Percentiles rank a stretch among this genome's conserved stretches.
Conservation (phyloP, 2,113 vertebrate genomes). For the Vanacampus margaritifer region DNA sequence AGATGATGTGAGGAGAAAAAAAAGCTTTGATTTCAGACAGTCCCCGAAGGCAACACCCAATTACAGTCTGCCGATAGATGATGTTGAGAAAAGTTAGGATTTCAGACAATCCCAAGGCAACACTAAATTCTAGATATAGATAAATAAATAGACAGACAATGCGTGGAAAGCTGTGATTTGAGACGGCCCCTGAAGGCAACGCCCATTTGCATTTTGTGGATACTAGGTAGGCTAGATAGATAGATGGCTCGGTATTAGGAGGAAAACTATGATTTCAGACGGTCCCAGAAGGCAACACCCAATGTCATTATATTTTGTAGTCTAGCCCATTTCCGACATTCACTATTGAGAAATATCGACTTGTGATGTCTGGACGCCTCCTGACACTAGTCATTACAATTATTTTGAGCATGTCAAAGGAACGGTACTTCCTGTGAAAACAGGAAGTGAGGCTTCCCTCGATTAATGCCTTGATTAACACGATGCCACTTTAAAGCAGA, state of each 20-base stretch:
- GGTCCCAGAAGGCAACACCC: background rate
- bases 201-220: background rate
- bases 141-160: background rate
- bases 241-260: background rate
- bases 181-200: too few species aligned
- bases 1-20: too few species aligned
- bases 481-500: background rate
- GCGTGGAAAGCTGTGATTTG: too few species aligned
- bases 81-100: background rate
- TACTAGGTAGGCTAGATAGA: too few species aligned
- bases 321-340: background rate
- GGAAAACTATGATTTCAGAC: background rate
- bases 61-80: background rate
- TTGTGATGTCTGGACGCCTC: background rate
- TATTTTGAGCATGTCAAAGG: background rate
- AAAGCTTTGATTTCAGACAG: too few species aligned
- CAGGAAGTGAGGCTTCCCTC: background rate
- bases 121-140: too few species aligned
- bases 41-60: too few species aligned
- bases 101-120: too few species aligned
- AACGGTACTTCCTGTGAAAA: background rate
- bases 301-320: background rate
- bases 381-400: background rate
- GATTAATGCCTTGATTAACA: too few species aligned
- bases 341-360: background rate